Conservation (phyloP, 2,113 vertebrate genomes). For the Anoura caudifer region DNA sequence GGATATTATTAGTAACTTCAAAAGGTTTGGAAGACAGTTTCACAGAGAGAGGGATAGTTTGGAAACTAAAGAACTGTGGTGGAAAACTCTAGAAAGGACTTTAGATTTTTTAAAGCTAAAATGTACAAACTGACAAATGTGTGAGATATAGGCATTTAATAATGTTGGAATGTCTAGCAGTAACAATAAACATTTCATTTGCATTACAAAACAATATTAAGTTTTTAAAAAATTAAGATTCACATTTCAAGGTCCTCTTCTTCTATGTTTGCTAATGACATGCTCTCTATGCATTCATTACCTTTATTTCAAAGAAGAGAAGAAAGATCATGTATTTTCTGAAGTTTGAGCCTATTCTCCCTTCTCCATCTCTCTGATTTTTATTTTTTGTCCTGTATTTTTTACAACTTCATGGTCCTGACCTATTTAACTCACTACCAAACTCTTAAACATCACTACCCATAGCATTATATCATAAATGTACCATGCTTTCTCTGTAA, state of each 20-base stretch:
- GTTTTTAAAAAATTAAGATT: neutral
- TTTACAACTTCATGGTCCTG: neutral
- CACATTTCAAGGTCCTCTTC: neutral
- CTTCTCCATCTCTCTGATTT: neutral
- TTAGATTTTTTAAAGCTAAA: neutral
- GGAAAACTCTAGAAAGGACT: neutral
- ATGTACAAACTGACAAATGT: neutral
- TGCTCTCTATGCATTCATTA: neutral
- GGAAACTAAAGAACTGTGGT: neutral
- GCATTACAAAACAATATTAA: neutral
- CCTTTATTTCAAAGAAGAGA: constrained; percentile 14
- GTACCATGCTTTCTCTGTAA: neutral
- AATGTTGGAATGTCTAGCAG: neutral
- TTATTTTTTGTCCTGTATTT: neutral
- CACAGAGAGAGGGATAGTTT: neutral
- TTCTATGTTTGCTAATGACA: neutral
- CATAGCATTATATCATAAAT: neutral
- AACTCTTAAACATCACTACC: neutral
- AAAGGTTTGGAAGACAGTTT: neutral
- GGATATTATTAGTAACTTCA: neutral
- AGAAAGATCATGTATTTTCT: neutral
- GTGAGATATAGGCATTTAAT: neutral
- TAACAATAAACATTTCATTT: neutral
- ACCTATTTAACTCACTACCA: neutral
- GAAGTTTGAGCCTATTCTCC: neutral